Base-by-base conservation (phyloP, 2,113 vertebrate species). In the Lophius piscatorius region DNA sequence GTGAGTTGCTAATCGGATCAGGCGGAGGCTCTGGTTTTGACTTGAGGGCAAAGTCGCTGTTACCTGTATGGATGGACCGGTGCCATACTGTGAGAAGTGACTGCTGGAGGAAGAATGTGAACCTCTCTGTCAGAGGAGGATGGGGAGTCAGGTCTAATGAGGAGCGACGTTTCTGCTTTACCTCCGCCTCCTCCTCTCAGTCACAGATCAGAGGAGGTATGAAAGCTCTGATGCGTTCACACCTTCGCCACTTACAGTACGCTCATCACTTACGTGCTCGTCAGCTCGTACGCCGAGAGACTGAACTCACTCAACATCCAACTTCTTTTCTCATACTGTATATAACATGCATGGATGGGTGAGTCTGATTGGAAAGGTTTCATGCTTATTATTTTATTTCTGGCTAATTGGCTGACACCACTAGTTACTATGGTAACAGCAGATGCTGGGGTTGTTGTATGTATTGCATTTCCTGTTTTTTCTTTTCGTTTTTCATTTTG, bases 1-100 rank as follows among this genome's bases (percentile, higher is more conserved):
- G 45, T 50, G 76, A 26, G 34, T 79, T 61, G 58, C 81, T 79
- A 86, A 86, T 81, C 12, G 59, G 78, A 74, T 87, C 72, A 82
- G 69, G 60, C 20, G 24, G 38, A 58, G 39, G 56, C 73, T 40
- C 56, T 55, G 74, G 64, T 85, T 82, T 59, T 64, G 71, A 82
- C 70, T 78, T 7, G 54, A 65, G 84, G 74, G 76, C 38, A 71
- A 60, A 55, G 54, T 64, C 40, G 9, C 51, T 71, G 63, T 57
- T 35, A 51, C 60, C 81, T 67, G 63, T 24, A 49, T 6, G 35
- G 70, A 73, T 63, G 72, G 70, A 63, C 70, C 6, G 67, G 41
- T 71, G 73, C 73, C 74, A 63, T 26, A 26, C 34, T 39, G 56
- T 39, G 34, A 13, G 52, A 63, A 68, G 29, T 0, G 48, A 68